These are phyloP conservation scores for Zeus faber DNA, from an alignment of 2,113 vertebrate species.

Conservation along the genomic window DNA sequence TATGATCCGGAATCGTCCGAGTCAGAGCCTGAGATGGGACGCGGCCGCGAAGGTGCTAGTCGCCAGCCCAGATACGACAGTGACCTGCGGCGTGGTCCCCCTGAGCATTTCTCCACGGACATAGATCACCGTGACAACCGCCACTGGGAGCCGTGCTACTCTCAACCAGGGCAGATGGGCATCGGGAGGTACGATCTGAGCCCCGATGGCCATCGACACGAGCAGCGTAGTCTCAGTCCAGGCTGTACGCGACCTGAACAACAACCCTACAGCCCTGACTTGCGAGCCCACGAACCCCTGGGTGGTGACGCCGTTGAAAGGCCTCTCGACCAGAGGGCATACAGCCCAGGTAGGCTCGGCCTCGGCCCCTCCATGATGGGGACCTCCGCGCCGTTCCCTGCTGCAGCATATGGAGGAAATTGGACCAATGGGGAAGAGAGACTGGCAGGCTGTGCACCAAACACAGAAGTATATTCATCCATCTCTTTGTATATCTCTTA, in stretches of 20 bases:
- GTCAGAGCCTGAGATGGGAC: slow-evolving; percentile 9
- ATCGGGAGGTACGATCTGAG: too few species aligned
- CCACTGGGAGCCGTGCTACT: slow-evolving; percentile 13
- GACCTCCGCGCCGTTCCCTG: not conserved
- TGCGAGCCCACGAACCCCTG: not conserved
- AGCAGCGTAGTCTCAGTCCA: slow-evolving; percentile 15
- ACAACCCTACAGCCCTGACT: slow-evolving; percentile 3
- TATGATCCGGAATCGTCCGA: slow-evolving; percentile 26
- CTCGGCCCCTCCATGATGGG: not conserved
- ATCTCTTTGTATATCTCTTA: not conserved
- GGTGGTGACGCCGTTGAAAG: slow-evolving; percentile 13
- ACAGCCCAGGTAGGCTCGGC: slow-evolving; percentile 27
- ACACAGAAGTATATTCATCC: not conserved
- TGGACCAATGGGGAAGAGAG: not conserved
- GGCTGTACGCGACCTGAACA: slow-evolving; percentile 1
- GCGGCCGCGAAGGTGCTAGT: not conserved
- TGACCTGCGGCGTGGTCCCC: not conserved
- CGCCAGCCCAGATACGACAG: not conserved
- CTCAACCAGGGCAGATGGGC: not conserved
- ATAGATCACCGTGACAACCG: not conserved
- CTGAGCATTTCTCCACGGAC: not conserved
- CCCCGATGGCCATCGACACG: too few species aligned
- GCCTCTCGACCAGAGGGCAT: slow-evolving; percentile 21
- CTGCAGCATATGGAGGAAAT: not conserved
- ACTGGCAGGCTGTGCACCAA: not conserved